These are phyloP conservation scores for Barbus barbus DNA, from an alignment of 2,113 vertebrate genomes.

Conservation along the genomic window DNA sequence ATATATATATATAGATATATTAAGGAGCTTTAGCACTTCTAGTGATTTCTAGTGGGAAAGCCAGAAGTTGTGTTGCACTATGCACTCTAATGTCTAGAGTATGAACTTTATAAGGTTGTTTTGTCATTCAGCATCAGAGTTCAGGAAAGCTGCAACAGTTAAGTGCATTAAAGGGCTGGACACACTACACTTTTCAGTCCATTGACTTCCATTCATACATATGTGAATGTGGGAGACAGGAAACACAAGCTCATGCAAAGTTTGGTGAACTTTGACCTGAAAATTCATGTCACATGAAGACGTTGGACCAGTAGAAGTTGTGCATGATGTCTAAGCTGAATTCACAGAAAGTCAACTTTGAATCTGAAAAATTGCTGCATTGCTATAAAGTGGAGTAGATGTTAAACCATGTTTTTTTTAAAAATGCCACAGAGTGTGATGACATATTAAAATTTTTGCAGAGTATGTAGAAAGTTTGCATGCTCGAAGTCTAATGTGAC, in stretches of 20 bases:
- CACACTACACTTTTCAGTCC: not conserved
- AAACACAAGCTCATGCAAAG: not conserved
- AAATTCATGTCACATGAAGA: not conserved
- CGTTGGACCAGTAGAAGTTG: not conserved
- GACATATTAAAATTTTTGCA: too few species aligned
- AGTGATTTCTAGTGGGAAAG: too few species aligned
- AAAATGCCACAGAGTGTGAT: not conserved
- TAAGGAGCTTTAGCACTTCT: too few species aligned
- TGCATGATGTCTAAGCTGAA: not conserved
- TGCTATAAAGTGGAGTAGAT: not conserved
- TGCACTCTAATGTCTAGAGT: too few species aligned
- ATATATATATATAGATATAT: too few species aligned
- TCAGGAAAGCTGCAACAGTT: not conserved
- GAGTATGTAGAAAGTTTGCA: not conserved
- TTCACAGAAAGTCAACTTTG: not conserved
- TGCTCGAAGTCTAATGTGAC: not conserved
- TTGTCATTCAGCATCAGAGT: too few species aligned
- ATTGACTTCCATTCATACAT: not conserved
- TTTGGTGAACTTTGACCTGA: not conserved
- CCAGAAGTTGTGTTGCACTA: too few species aligned
- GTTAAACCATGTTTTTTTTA: not conserved
- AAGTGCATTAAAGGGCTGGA: not conserved
- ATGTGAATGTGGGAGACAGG: not conserved
- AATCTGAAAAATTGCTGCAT: too few species aligned
- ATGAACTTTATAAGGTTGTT: too few species aligned